Evolutionary conservation across 2,113 vertebrate species (phyloP).

Genomic region (Nycticryphes semicollaris): DNA sequence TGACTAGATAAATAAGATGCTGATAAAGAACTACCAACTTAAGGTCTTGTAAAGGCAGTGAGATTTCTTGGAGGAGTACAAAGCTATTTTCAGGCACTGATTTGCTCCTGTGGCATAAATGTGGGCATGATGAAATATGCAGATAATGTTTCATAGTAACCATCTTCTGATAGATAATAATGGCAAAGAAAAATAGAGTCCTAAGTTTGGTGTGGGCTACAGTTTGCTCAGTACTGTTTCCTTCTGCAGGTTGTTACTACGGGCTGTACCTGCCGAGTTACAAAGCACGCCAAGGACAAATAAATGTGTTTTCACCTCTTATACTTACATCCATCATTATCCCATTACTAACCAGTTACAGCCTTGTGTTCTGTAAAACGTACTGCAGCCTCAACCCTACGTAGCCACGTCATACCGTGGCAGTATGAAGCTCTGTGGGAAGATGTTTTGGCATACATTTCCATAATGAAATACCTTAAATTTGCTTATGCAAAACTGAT

Average conservation of each 20-base stretch:
- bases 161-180: slow-evolving; percentile 31
- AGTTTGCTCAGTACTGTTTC: background rate
- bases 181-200: background rate
- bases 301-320: background rate
- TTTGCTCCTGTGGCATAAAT: background rate
- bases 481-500: background rate
- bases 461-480: slow-evolving; percentile 1
- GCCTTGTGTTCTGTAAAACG: background rate
- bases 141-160: slow-evolving; percentile 11
- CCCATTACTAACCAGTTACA: background rate
- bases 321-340: background rate
- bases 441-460: background rate
- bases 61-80: background rate
- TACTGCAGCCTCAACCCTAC: fast-evolving
- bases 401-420: background rate
- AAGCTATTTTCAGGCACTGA: background rate
- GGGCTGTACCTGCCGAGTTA: background rate
- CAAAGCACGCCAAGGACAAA: background rate
- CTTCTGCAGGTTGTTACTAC: background rate
- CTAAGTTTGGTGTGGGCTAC: background rate
- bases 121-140: background rate
- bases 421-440: background rate
- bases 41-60: background rate
- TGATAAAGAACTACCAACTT: background rate
- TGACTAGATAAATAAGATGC: slow-evolving; percentile 3